Evolutionary conservation across 2,113 vertebrate species (phyloP).

Genomic region (Chloropsis cyanopogon): DNA sequence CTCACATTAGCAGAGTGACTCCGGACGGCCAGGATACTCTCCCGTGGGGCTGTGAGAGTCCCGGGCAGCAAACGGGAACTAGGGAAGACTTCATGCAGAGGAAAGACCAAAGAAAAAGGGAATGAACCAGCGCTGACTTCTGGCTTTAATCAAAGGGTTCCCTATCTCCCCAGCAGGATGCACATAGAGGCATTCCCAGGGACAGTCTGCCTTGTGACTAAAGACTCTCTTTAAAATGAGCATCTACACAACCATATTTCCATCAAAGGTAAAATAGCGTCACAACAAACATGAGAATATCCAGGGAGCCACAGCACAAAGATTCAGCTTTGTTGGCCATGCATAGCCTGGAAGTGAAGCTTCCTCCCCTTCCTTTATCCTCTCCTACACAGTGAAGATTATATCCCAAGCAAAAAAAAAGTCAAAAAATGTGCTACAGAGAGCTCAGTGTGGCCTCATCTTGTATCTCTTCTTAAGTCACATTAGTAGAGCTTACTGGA

Average conservation of each 20-base stretch:
- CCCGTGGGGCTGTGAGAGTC: background rate
- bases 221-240: background rate
- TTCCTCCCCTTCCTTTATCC: background rate
- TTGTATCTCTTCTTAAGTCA: background rate
- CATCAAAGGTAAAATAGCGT: background rate
- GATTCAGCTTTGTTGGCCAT: background rate
- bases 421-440: background rate
- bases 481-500: background rate
- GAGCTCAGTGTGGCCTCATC: background rate
- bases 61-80: background rate
- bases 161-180: rapidly evolving
- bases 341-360: background rate
- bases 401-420: background rate
- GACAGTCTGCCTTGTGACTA: background rate
- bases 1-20: background rate
- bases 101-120: background rate
- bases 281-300: background rate
- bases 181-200: background rate
- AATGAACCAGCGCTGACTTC: background rate
- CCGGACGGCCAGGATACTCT: rapidly evolving
- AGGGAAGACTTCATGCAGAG: rapidly evolving
- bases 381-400: background rate
- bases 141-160: background rate
- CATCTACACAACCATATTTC: background rate
- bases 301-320: background rate